phyloP scores from a whole-genome alignment of 2,797 vertebrate genomes.

The Toxotes lorentzi region DNA sequence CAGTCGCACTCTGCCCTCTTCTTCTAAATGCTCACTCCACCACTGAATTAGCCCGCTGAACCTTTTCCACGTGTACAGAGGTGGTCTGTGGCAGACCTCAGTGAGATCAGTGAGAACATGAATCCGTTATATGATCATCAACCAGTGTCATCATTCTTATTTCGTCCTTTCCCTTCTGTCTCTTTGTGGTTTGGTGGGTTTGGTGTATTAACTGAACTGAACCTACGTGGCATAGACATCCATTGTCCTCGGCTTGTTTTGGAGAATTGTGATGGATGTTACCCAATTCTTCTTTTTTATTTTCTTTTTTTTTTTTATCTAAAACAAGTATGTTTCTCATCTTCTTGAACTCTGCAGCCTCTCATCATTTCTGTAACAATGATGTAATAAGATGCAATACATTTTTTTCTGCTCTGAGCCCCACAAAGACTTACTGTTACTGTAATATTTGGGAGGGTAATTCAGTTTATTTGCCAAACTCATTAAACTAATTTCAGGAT shows the following conservation, averaged over 20 bases:
- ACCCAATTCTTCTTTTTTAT: not conserved
- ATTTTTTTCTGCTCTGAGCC: not conserved
- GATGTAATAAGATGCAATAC: conserved; percentile 43
- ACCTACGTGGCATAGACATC: not conserved
- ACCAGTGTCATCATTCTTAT: not conserved
- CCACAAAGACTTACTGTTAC: not conserved
- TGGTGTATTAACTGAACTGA: not conserved
- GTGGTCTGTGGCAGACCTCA: not conserved
- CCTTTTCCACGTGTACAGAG: conserved; percentile 12
- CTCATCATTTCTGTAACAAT: conserved; percentile 1
- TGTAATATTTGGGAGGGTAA: not conserved
- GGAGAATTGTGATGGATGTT: not conserved
- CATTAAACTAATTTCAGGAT: not conserved
- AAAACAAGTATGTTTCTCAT: not conserved
- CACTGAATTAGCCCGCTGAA: conserved; percentile 23
- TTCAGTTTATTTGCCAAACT: not conserved
- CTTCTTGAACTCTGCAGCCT: not conserved
- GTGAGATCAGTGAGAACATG: not conserved
- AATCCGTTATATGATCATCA: not conserved
- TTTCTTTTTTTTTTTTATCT: conserved; percentile 3
- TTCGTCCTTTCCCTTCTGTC: not conserved
- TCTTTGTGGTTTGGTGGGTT: not conserved
- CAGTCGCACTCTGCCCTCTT: conserved; percentile 39
- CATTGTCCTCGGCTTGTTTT: not conserved
- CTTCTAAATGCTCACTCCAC: conserved; percentile 48